Percentiles rank a stretch among this genome's conserved stretches.
These are phyloP conservation scores for Anabacerthia variegaticeps DNA, from an alignment of 2,797 vertebrate species.

Conservation along the genomic window DNA sequence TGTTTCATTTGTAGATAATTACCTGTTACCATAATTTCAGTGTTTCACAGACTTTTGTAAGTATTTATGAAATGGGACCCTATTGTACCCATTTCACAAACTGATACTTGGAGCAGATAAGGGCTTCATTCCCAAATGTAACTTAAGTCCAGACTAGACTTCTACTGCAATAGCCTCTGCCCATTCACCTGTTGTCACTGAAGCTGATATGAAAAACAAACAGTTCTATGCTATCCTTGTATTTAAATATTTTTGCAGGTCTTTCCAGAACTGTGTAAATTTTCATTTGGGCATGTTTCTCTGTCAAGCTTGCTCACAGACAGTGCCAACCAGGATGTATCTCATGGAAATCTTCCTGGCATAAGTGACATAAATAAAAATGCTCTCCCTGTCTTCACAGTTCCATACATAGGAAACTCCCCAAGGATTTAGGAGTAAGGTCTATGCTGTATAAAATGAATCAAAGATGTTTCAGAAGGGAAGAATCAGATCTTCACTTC, in stretches of 20 bases:
- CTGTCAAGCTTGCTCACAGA: not conserved
- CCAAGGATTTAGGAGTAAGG: not conserved
- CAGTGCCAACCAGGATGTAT: not conserved
- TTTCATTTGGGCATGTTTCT: not conserved
- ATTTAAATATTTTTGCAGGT: not conserved
- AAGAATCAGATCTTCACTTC: not conserved
- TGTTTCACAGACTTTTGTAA: not conserved
- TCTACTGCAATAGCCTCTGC: not conserved
- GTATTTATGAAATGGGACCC: not conserved
- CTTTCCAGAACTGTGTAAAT: not conserved
- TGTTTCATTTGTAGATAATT: not conserved
- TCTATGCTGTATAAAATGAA: not conserved
- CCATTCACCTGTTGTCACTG: not conserved
- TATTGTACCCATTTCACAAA: not conserved
- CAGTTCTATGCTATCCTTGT: not conserved
- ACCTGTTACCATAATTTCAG: not conserved
- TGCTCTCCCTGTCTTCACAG: not conserved
- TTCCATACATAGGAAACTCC: not conserved
- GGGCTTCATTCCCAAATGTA: not conserved
- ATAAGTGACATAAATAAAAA: not conserved
- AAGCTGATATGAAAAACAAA: not conserved
- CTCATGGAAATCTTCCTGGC: not conserved
- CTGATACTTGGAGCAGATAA: not conserved
- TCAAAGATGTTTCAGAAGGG: not conserved
- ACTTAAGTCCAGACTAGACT: not conserved